These are phyloP conservation scores for Deroplatys truncata DNA, from an alignment of 2,888 invertebrate species.

Conservation along the genomic window DNA sequence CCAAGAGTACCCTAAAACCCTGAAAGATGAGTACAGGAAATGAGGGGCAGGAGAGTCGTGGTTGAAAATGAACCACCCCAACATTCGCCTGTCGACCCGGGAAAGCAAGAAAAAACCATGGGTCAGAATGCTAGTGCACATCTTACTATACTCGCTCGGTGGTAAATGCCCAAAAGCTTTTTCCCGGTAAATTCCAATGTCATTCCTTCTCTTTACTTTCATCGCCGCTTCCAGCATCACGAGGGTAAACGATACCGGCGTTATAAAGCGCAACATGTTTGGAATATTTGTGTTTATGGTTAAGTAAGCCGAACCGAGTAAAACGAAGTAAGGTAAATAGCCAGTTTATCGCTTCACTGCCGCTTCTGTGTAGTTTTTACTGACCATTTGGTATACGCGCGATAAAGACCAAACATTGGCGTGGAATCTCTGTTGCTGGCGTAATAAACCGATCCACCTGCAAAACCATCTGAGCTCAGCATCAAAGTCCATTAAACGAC, in stretches of 20 bases:
- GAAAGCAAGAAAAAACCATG: too few relatives aligned
- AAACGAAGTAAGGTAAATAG: background rate
- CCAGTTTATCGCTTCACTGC: background rate
- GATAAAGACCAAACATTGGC: background rate
- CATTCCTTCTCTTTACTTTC: background rate
- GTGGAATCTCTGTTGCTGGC: background rate
- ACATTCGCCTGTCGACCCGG: too few relatives aligned
- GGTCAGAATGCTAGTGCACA: too few relatives aligned
- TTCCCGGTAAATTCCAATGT: too few relatives aligned
- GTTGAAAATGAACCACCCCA: too few relatives aligned
- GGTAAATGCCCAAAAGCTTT: too few relatives aligned
- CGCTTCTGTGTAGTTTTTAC: background rate
- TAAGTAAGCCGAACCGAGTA: background rate
- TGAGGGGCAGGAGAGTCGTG: too few relatives aligned
- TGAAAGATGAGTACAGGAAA: too few relatives aligned
- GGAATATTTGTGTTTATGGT: background rate
- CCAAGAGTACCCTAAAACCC: too few relatives aligned
- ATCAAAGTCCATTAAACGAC: background rate
- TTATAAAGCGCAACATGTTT: background rate
- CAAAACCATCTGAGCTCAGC: background rate
- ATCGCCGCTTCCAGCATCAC: background rate
- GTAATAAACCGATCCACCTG: background rate
- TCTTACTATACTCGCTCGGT: too few relatives aligned
- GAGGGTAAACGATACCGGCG: background rate
- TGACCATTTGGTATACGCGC: background rate